A percentile compares a stretch with the other conserved stretches of the same genome.
These are phyloP conservation scores for Lophius americanus DNA, from an alignment of 2,797 vertebrate genomes.

Conservation along the genomic window DNA sequence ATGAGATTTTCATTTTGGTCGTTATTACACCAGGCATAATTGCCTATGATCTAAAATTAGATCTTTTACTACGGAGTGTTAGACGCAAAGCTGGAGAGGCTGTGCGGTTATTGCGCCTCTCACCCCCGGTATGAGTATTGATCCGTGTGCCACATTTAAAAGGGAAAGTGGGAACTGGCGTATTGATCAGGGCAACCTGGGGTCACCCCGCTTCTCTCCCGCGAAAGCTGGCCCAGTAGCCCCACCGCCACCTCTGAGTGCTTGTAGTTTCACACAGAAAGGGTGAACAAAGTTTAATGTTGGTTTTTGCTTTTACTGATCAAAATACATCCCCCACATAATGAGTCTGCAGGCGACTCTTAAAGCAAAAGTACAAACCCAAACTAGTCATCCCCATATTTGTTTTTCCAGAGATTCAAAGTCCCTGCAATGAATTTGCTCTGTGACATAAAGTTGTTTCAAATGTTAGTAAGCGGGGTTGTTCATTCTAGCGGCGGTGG, in stretches of 20 bases:
- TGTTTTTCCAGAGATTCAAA: slow-evolving; percentile 5
- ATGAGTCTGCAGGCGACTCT: slow-evolving; percentile 30
- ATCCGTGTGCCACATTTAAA: slow-evolving; percentile 80
- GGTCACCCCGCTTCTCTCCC: slow-evolving; percentile 69
- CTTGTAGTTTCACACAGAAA: slow-evolving; percentile 2
- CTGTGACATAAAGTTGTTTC: not conserved
- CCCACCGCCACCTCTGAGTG: slow-evolving; percentile 16
- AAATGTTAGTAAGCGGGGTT: not conserved
- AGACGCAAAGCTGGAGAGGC: slow-evolving; percentile 70
- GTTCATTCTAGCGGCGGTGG: not conserved
- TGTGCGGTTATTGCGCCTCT: slow-evolving; percentile 79
- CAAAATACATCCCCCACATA: slow-evolving; percentile 52
- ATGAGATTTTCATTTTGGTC: not conserved
- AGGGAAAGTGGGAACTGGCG: slow-evolving; percentile 81
- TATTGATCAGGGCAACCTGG: slow-evolving; percentile 80
- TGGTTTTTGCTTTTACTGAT: slow-evolving; percentile 15
- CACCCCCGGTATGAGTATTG: slow-evolving; percentile 78
- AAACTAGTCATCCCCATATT: no score
- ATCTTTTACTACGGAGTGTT: slow-evolving; percentile 60
- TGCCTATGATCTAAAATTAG: slow-evolving; percentile 61
- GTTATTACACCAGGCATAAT: slow-evolving; percentile 9
- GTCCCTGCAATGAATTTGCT: not conserved
- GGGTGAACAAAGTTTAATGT: slow-evolving; percentile 1
- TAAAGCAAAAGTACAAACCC: slow-evolving; percentile 4
- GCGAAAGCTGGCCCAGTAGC: slow-evolving; percentile 64